Percentiles rank a stretch among this genome's conserved stretches.
Evolutionary conservation across 2,113 vertebrate genomes (phyloP).

Genomic region (Riparia riparia): DNA sequence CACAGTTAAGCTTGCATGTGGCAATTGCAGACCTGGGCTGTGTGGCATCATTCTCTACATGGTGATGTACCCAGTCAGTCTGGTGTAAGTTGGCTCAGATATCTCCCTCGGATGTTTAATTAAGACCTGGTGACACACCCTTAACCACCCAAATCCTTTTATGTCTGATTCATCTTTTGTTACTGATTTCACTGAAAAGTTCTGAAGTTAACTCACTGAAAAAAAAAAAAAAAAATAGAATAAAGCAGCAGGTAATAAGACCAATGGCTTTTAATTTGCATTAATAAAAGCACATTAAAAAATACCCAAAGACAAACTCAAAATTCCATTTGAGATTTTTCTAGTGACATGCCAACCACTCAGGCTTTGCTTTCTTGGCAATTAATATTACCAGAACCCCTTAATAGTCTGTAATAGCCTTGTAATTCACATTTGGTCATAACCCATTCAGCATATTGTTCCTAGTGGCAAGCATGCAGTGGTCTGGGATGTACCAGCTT

Average conservation of each 20-base stretch:
- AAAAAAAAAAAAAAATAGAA: slow-evolving; percentile 26
- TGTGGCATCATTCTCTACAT: neutral
- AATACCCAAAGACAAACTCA: slow-evolving; percentile 15
- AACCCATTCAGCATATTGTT: slow-evolving; percentile 19
- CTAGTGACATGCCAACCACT: slow-evolving; percentile 50
- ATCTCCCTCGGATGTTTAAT: slow-evolving; percentile 65
- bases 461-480: neutral
- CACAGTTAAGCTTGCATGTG: rapidly evolving
- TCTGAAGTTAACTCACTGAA: slow-evolving; percentile 23
- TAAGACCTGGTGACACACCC: slow-evolving; percentile 60
- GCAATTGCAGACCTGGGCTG: neutral
- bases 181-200: slow-evolving; percentile 69
- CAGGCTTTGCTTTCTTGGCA: neutral
- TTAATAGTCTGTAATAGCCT: slow-evolving; percentile 9
- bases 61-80: neutral
- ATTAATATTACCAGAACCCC: slow-evolving; percentile 37
- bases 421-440: slow-evolving; percentile 10
- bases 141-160: slow-evolving; percentile 66
- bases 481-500: neutral
- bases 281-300: slow-evolving; percentile 55
- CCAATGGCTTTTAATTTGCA: slow-evolving; percentile 56
- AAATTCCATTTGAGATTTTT: slow-evolving; percentile 57
- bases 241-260: slow-evolving; percentile 43
- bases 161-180: slow-evolving; percentile 67
- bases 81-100: slow-evolving; percentile 35